Evolutionary conservation across 2,797 vertebrate genomes (phyloP), one percentile per base, ranked within the genome.

Genomic region (Poeciliopsis infans): DNA sequence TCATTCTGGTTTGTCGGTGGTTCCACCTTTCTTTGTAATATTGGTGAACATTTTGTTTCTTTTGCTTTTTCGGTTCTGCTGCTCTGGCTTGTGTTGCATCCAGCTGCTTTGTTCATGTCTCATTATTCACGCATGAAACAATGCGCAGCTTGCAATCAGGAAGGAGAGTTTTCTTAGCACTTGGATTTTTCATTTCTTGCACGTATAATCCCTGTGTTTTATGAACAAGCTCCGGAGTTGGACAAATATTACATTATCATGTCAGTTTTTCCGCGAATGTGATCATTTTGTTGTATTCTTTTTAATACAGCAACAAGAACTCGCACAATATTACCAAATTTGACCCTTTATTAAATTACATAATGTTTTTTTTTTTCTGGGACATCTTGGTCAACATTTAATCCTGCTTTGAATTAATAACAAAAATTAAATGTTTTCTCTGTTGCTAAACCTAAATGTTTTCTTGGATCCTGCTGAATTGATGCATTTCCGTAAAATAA

Each of bases 51-150:
- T 41, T 69, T 43, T 13, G 28, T 64, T 64, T 64, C 2, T 64
- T 68, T 68, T 25, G 23, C 66, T 43, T 43, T 39, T 23, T 11
- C 7, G 10, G 4, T 39, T n/a, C 66, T 43, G 23, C 51, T 55
- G 68, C 77, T 91, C 75, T 59, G 46, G 36, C 76, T 82, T 78
- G 72, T 49, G 11, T 79, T 79, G 74, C 69, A 84, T 86, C 78
- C 81, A 83, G 79, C 85, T 86, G 87, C 47, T 85, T 81, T 84
- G 36, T 71, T 76, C 80, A 70, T 49, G 59, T 88, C 69, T 55
- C 53, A 83, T 88, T 85, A 88, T 83, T 86, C 64, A 76, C 39
- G 81, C 69, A 80, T 83, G 25, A 76, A 82, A 70, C 23, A 7
- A 76, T 69, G 39, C 7, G 20, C 41, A 43, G 45, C 46, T 45